Percentiles rank a stretch among this genome's conserved stretches.
Evolutionary conservation across 2,113 vertebrate genomes (phyloP).

Genomic region (Antechinus flavipes): DNA sequence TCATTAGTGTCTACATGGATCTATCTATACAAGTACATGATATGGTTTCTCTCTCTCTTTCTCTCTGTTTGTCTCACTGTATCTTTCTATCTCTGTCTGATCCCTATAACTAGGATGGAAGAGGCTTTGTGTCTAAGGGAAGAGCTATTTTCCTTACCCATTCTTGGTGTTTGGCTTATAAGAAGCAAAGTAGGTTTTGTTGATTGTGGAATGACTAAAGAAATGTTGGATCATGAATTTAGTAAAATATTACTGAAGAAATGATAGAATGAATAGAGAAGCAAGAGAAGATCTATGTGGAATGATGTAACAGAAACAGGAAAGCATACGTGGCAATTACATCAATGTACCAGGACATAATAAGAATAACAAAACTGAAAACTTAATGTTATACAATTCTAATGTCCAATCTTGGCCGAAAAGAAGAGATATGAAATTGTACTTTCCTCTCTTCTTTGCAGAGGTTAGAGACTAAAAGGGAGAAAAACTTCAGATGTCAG

Average conservation of each 20-base stretch:
- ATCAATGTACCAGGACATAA: background rate
- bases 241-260: background rate
- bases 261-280: background rate
- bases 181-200: background rate
- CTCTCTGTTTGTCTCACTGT: no score
- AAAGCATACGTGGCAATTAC: background rate
- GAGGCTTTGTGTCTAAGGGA: no score
- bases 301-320: background rate
- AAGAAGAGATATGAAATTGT: background rate
- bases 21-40: background rate
- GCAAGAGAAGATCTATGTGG: background rate
- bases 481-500: background rate
- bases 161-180: no score
- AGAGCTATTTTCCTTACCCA: no score
- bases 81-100: no score
- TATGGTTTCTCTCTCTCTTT: background rate
- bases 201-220: background rate
- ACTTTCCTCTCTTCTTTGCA: background rate
- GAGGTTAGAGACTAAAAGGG: background rate
- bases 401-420: background rate
- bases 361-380: background rate
- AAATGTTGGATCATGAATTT: background rate
- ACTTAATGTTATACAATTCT: background rate
- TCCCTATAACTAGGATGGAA: no score
- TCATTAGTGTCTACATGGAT: background rate